A percentile compares a stretch with the other conserved stretches of the same genome.
Conservation (phyloP, 2,113 vertebrate species). For the Rhinolophus sinicus region DNA sequence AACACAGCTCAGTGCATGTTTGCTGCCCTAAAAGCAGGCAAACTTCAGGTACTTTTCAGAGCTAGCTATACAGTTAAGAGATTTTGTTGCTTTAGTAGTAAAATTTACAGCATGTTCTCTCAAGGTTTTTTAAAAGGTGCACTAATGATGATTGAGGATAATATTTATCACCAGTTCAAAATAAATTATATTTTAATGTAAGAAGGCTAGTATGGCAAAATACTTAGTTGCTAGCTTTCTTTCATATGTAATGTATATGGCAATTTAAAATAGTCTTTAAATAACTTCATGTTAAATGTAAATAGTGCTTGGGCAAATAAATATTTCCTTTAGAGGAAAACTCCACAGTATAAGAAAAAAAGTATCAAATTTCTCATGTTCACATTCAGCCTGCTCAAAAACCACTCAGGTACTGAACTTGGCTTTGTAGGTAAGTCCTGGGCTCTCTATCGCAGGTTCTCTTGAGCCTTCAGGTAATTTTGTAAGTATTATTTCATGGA, state of each 20-base stretch:
- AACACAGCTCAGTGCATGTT: constrained; percentile 99
- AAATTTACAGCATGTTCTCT: background rate
- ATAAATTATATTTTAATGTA: background rate
- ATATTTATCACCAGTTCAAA: background rate
- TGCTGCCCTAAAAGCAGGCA: constrained; percentile 94
- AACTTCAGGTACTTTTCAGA: constrained; percentile 91
- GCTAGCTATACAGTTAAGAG: background rate
- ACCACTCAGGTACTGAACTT: too few species aligned
- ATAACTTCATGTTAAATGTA: background rate
- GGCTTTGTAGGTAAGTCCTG: background rate
- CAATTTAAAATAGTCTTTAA: background rate
- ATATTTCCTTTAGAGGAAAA: background rate
- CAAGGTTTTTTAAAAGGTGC: background rate
- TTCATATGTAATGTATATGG: background rate
- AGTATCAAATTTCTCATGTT: background rate
- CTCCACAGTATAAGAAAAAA: background rate
- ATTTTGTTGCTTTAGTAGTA: background rate
- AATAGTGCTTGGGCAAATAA: background rate
- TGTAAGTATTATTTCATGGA: background rate
- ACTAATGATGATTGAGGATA: background rate
- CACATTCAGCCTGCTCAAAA: background rate
- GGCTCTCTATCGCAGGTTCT: background rate
- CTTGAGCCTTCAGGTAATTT: background rate
- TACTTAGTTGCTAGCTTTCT: background rate
- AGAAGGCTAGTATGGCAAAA: background rate